Conservation (phyloP, 1,140 invertebrate genomes). For the Bradynema listronoti region DNA sequence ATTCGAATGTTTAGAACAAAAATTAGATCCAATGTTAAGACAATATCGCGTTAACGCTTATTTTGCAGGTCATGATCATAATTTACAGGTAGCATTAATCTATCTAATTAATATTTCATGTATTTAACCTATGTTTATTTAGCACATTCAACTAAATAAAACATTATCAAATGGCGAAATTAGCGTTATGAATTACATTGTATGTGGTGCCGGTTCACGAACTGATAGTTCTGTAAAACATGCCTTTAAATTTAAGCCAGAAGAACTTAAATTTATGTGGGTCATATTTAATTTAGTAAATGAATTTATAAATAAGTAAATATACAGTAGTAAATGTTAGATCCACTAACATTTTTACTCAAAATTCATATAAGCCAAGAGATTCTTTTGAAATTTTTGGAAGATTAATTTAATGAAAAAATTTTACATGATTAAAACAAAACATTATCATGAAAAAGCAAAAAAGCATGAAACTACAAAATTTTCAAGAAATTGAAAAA, state of each 20-base stretch:
- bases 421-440: no score
- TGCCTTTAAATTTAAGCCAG: conserved; percentile 14
- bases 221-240: conserved; percentile 37
- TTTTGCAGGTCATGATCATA: conserved; percentile 62
- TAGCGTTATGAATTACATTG: conserved; percentile 41
- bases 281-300: conserved; percentile 13
- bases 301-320: conserved; percentile 2
- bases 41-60: conserved; percentile 61
- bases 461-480: no score
- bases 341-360: conserved; percentile 11
- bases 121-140: conserved; percentile 11
- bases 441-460: no score
- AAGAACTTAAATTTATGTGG: conserved; percentile 32
- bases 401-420: no score
- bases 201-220: conserved; percentile 50
- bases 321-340: conserved; percentile 13
- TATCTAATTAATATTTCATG: conserved; percentile 14
- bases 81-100: conserved; percentile 24
- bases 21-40: conserved; percentile 59
- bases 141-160: conserved; percentile 32
- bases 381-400: no score
- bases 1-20: conserved; percentile 59
- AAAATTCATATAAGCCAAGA: not conserved
- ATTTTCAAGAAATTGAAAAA: no score
- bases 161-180: conserved; percentile 12